Conservation (phyloP, 2,113 vertebrate genomes). For the Callopanchax toddi region DNA sequence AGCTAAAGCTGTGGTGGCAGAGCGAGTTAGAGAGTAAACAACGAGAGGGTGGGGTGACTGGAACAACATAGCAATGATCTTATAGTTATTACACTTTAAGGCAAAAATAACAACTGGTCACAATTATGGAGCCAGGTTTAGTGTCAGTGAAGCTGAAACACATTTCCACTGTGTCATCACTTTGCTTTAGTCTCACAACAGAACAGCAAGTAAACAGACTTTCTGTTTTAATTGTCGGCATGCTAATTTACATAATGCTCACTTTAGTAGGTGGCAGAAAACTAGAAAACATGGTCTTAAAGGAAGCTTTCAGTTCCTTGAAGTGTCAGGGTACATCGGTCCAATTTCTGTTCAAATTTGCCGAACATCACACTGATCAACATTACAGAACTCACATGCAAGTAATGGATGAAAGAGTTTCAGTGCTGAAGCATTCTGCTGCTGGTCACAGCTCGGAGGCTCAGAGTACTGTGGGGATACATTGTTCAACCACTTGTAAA, state of each 20-base stretch:
- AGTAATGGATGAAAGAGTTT: too few species aligned
- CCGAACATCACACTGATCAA: too few species aligned
- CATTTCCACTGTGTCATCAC: background rate
- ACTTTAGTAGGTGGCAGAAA: background rate
- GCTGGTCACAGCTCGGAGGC: too few species aligned
- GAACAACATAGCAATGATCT: background rate
- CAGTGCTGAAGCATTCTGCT: too few species aligned
- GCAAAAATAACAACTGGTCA: background rate
- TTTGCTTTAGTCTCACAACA: background rate
- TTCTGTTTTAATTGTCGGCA: background rate
- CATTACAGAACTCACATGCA: too few species aligned
- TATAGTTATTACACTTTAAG: background rate
- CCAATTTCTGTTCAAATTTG: background rate
- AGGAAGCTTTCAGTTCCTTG: background rate
- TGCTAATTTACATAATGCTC: background rate
- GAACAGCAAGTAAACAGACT: background rate
- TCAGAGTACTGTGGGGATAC: too few species aligned
- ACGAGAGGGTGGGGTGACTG: too few species aligned
- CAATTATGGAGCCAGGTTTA: background rate
- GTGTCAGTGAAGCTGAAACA: background rate
- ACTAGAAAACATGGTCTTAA: background rate
- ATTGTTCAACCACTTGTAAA: too few species aligned
- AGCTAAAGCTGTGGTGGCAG: background rate
- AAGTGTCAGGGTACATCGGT: background rate
- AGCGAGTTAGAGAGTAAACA: background rate